phyloP scores from a whole-genome alignment of 2,113 vertebrate genomes.

The Polyodon spathula region DNA sequence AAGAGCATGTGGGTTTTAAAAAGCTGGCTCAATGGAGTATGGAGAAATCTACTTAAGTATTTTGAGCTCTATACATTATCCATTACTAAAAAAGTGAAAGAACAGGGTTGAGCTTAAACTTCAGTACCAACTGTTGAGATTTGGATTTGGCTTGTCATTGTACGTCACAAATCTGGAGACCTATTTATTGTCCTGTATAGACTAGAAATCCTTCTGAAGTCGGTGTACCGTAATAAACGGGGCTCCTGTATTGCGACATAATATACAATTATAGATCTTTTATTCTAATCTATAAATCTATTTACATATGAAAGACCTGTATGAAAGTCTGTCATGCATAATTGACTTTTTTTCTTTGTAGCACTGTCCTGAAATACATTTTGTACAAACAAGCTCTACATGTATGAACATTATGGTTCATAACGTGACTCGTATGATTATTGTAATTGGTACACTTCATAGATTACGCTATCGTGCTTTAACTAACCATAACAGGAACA shows the following conservation, averaged over 20 bases:
- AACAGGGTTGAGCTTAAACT: not conserved
- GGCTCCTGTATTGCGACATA: conserved; percentile 24
- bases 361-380: too few species aligned
- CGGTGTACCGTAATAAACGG: conserved; percentile 28
- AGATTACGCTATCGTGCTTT: too few species aligned
- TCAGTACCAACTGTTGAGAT: not conserved
- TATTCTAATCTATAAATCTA: conserved; percentile 37
- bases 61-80: not conserved
- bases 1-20: too few species aligned
- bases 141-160: conserved; percentile 1
- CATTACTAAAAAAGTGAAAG: not conserved
- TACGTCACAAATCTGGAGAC: conserved; percentile 9
- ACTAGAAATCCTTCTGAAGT: conserved; percentile 21
- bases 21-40: too few species aligned
- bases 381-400: too few species aligned
- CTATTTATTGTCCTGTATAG: conserved; percentile 27
- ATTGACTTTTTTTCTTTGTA: too few species aligned
- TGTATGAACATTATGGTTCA: too few species aligned
- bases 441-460: too few species aligned
- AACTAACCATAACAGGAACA: too few species aligned
- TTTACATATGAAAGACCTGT: conserved; percentile 30
- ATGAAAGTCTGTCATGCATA: conserved; percentile 20
- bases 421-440: too few species aligned
- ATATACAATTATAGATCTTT: conserved; percentile 25
- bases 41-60: not conserved